A percentile compares a stretch with the other conserved stretches of the same genome.
Evolutionary conservation across 23 tunicate species (phyloP).

Genomic region (Halocynthia aurantium): DNA sequence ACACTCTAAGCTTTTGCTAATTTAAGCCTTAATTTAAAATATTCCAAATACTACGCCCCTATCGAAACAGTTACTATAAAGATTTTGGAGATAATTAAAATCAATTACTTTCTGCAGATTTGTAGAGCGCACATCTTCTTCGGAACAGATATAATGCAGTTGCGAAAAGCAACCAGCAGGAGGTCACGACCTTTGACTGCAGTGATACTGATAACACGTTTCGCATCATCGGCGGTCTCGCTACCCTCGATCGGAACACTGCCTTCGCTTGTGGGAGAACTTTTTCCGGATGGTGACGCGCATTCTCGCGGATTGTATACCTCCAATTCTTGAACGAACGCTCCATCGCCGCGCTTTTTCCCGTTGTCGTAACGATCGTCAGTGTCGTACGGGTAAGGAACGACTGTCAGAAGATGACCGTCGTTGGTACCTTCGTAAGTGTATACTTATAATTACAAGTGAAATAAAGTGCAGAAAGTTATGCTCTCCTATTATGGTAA

Average conservation of each 20-base stretch:
- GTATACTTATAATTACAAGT: not conserved
- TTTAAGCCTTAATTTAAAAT: not conserved
- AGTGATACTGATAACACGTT: conserved; percentile 17
- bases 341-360: not conserved
- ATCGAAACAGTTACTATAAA: too few species aligned
- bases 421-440: conserved; percentile 29
- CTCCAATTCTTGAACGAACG: conserved; percentile 19
- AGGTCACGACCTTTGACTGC: conserved; percentile 16
- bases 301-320: conserved; percentile 16
- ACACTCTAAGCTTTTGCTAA: not conserved
- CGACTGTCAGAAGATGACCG: conserved; percentile 31
- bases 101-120: conserved; percentile 31
- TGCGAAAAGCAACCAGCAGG: conserved; percentile 43
- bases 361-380: not conserved
- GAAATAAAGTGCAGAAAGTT: too few species aligned
- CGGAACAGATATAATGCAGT: conserved; percentile 56
- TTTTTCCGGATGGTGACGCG: not conserved
- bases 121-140: conserved; percentile 29
- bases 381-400: not conserved
- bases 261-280: not conserved
- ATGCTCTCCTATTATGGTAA: too few species aligned
- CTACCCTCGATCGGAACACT: not conserved
- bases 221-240: not conserved
- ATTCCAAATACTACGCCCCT: too few species aligned
- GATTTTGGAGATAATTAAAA: too few species aligned